Base-by-base conservation (phyloP, 2,888 invertebrate species). In the Smittia aterrima region DNA sequence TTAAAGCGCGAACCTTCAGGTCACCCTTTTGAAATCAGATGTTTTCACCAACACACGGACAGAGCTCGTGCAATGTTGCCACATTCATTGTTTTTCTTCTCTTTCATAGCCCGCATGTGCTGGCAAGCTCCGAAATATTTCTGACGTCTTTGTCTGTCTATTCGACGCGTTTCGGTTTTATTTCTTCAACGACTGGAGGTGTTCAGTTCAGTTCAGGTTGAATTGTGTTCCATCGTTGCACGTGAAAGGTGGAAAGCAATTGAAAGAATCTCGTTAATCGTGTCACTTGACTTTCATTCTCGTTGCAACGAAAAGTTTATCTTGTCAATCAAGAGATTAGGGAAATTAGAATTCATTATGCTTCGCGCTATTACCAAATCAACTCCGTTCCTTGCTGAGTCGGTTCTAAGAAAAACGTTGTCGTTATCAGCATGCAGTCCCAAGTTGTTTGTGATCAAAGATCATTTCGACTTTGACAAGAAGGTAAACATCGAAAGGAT, bases 381-480 rank as follows among this genome's bases (percentile, higher is more conserved):
- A 1, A 72, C 72, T 11, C 72, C 72, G 13, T 27, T 62, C 18
- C 38, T 72, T 1, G 40, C 62, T 13, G 74, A 74, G 40, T 41
- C 74, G 4, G 41, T 74, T 9, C 40, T 76, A 4, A 74, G 68
- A 16, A 76, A 76, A 58, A 75, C 76, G 20, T 75, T 77, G 11
- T 77, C 77, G 20, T 75, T 76, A 16, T 77, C 77, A 25, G 75
- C 76, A 1, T 75, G 74, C 22, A 75, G 58, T 32, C 74, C 75
- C 22, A 82, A 81, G 75, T 80, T 79, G 76, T 80, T 86, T 78
- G 78, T 85, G 78, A 90, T 92, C 77, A 89, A 88, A 79, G 90
- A 89, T 81, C 90, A 92, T 79, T 89, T 88, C 75, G 92, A 92
- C 77, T 92, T 92, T 81, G 86, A 92, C 76, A 86, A 87, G 77